Conservation (phyloP, 2,113 vertebrate genomes). For the Columba janthina region DNA sequence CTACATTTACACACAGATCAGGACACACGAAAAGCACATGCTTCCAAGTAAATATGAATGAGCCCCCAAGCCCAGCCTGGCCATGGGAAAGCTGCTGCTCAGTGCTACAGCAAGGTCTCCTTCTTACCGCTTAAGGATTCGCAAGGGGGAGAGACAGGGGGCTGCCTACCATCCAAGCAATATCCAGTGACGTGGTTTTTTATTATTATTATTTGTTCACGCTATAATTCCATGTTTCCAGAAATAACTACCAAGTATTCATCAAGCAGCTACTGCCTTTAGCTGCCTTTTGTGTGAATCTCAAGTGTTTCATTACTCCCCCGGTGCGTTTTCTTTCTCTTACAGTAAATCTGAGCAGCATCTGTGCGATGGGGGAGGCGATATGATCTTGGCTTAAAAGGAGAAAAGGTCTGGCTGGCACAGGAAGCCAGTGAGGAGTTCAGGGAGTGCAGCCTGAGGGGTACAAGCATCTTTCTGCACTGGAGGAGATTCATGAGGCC, state of each 20-base stretch:
- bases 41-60: neutral
- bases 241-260: slow-evolving; percentile 57
- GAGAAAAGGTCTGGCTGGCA: neutral
- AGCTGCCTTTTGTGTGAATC: slow-evolving; percentile 57
- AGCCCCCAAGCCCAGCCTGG: neutral
- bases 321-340: neutral
- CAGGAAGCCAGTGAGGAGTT: neutral
- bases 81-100: neutral
- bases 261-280: slow-evolving; percentile 47
- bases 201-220: slow-evolving; percentile 57
- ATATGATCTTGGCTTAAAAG: neutral
- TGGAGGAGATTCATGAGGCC: neutral
- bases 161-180: neutral
- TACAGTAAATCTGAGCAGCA: slow-evolving; percentile 30
- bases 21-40: neutral
- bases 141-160: rapidly evolving
- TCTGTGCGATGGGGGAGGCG: neutral
- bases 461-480: neutral
- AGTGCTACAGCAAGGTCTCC: neutral
- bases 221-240: slow-evolving; percentile 65
- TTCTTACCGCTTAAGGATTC: neutral
- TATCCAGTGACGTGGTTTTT: slow-evolving; percentile 43
- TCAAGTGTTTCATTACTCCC: slow-evolving; percentile 54
- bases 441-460: neutral
- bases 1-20: neutral